Percentiles rank a stretch among this genome's conserved stretches.
Evolutionary conservation across 2,113 vertebrate genomes (phyloP).

Genomic region (Lucifuga dentata): DNA sequence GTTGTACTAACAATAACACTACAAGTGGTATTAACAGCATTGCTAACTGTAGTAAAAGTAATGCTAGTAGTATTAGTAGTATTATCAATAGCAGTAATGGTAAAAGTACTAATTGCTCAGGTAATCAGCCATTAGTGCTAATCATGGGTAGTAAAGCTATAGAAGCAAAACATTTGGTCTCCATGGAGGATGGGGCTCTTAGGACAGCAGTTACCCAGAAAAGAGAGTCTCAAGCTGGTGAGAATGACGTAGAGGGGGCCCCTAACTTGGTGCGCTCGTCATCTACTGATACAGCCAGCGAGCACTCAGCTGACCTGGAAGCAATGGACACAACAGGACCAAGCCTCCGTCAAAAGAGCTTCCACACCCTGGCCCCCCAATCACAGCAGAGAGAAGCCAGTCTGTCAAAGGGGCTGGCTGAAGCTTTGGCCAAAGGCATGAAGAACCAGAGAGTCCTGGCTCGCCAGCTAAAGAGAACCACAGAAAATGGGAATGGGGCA

Average conservation of each 20-base stretch:
- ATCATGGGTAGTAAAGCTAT: slow-evolving; percentile 54
- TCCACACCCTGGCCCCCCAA: slow-evolving; percentile 42
- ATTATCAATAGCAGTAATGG: slow-evolving; percentile 67
- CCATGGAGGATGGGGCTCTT: slow-evolving; percentile 53
- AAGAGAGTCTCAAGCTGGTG: slow-evolving; percentile 59
- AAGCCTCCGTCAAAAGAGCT: slow-evolving; percentile 54
- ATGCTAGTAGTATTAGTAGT: slow-evolving; percentile 58
- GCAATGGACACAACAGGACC: slow-evolving; percentile 72
- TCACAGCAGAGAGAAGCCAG: slow-evolving; percentile 44
- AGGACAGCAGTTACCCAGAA: slow-evolving; percentile 56
- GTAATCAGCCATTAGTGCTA: slow-evolving; percentile 71
- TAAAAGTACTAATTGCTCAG: slow-evolving; percentile 75
- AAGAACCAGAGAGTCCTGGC: slow-evolving; percentile 89
- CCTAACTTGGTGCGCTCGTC: slow-evolving; percentile 85
- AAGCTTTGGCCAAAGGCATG: slow-evolving; percentile 84
- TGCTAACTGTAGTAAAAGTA: slow-evolving; percentile 57
- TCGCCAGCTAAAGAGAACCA: slow-evolving; percentile 70
- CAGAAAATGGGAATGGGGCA: slow-evolving; percentile 58
- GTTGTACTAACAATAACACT: slow-evolving; percentile 49
- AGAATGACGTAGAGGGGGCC: slow-evolving; percentile 71
- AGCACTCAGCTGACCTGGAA: slow-evolving; percentile 88
- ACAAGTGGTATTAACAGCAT: slow-evolving; percentile 41
- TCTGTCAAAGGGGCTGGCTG: slow-evolving; percentile 67
- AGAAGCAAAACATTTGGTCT: slow-evolving; percentile 58
- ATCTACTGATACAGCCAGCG: slow-evolving; percentile 90